Percentiles rank a stretch among this genome's conserved stretches.
phyloP scores from a whole-genome alignment of 2,797 vertebrate genomes.

The Aulostomus chinensis region DNA sequence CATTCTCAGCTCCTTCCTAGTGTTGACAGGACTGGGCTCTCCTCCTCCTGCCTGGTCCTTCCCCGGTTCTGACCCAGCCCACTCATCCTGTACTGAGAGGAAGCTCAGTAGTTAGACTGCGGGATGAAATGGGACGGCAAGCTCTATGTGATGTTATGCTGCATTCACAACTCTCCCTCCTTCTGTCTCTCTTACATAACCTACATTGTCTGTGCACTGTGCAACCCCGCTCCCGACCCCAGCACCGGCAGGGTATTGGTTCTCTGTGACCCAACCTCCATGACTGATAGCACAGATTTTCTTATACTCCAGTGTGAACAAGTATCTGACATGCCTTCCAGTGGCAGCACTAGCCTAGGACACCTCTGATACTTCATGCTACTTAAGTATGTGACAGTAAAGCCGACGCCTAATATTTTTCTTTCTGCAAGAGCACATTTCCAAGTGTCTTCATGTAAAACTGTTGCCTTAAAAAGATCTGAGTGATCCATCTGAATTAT shows the following conservation, averaged over 20 bases:
- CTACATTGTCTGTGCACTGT: slow-evolving; percentile 79
- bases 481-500: slow-evolving; percentile 8
- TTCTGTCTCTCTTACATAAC: slow-evolving; percentile 49
- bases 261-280: slow-evolving; percentile 55
- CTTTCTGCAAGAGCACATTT: slow-evolving; percentile 8
- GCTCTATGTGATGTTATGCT: slow-evolving; percentile 61
- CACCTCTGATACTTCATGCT: slow-evolving; percentile 25
- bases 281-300: slow-evolving; percentile 59
- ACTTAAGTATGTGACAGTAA: slow-evolving; percentile 36
- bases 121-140: slow-evolving; percentile 50
- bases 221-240: slow-evolving; percentile 48
- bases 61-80: slow-evolving; percentile 52
- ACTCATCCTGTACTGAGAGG: slow-evolving; percentile 61
- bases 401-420: slow-evolving; percentile 26
- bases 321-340: slow-evolving; percentile 51
- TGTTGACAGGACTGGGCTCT: slow-evolving; percentile 67
- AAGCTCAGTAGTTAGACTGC: slow-evolving; percentile 69
- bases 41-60: slow-evolving; percentile 66
- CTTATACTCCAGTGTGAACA: slow-evolving; percentile 54
- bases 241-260: slow-evolving; percentile 67
- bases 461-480: slow-evolving; percentile 34
- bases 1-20: slow-evolving; percentile 92
- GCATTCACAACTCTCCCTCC: slow-evolving; percentile 59
- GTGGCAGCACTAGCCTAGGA: slow-evolving; percentile 49
- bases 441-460: slow-evolving; percentile 24